Evolutionary conservation across 2,888 invertebrate genomes (phyloP).

Genomic region (Drosophila falleni): DNA sequence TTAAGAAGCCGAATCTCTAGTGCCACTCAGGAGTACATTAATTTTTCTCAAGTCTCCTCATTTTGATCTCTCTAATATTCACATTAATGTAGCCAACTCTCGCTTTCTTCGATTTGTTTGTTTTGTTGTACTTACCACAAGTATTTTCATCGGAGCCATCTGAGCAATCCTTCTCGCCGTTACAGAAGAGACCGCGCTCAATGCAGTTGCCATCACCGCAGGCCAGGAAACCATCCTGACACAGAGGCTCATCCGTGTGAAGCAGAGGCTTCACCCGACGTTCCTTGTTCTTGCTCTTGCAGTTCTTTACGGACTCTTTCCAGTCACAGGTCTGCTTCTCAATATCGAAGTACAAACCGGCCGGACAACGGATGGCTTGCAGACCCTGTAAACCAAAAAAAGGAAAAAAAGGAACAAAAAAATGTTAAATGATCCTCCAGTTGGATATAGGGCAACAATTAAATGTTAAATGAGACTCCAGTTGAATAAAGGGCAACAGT

Average conservation of each 20-base stretch:
- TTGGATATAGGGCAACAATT: too few relatives aligned
- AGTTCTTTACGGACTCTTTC: slow-evolving; percentile 97
- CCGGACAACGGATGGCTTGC: slow-evolving; percentile 96
- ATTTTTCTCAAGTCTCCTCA: slow-evolving; percentile 9
- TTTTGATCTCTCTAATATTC: slow-evolving; percentile 3
- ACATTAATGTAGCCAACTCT: slow-evolving; percentile 5
- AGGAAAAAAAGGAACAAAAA: background rate
- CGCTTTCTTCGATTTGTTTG: slow-evolving; percentile 2
- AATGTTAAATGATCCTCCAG: background rate
- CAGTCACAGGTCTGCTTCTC: slow-evolving; percentile 98
- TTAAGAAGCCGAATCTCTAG: slow-evolving; percentile 3
- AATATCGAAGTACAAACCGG: slow-evolving; percentile 96
- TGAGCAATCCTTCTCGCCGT: slow-evolving; percentile 94
- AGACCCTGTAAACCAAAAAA: slow-evolving; percentile 88
- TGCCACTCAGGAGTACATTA: slow-evolving; percentile 16
- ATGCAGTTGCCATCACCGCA: slow-evolving; percentile 95
- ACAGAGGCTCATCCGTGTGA: slow-evolving; percentile 95
- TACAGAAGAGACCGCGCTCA: slow-evolving; percentile 96
- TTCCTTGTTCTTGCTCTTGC: slow-evolving; percentile 95
- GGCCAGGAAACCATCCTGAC: slow-evolving; percentile 94
- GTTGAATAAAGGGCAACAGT: background rate
- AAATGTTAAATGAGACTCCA: background rate
- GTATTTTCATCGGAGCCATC: slow-evolving; percentile 96
- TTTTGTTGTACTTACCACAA: slow-evolving; percentile 90
- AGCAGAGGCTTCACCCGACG: slow-evolving; percentile 94